Evolutionary conservation across 2,888 invertebrate genomes (phyloP).

Genomic region (Podotricha telesiphe): DNA sequence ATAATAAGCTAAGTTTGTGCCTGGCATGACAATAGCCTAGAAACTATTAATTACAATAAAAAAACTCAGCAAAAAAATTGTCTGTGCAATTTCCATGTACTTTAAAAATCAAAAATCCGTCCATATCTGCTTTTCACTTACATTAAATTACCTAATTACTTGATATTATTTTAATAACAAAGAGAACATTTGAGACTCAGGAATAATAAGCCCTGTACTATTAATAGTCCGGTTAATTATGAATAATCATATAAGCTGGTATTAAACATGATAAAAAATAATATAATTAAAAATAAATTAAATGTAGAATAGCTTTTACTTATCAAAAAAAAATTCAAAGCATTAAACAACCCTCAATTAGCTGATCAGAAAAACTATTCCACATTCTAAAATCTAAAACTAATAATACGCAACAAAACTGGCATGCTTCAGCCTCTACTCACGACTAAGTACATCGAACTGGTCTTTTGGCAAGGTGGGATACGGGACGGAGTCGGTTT

Average conservation of each 20-base stretch:
- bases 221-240: background rate
- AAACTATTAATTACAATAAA: background rate
- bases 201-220: background rate
- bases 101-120: background rate
- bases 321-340: background rate
- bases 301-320: constrained; percentile 3
- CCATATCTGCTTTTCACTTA: background rate
- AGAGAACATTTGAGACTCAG: background rate
- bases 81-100: background rate
- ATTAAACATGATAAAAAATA: constrained; percentile 10
- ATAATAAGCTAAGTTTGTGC: background rate
- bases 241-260: constrained; percentile 9
- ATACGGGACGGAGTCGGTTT: constrained; percentile 46
- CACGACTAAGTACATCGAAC: constrained; percentile 76
- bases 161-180: background rate
- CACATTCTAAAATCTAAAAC: constrained; percentile 40
- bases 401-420: constrained; percentile 68
- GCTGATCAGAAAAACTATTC: constrained; percentile 24
- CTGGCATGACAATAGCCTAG: background rate
- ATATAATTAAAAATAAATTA: constrained; percentile 10
- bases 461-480: constrained; percentile 58
- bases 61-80: background rate
- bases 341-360: too few species aligned
- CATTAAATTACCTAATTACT: background rate
- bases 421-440: constrained; percentile 82